Conservation (phyloP, 2,113 vertebrate genomes). For the Dicentrarchus labrax region DNA sequence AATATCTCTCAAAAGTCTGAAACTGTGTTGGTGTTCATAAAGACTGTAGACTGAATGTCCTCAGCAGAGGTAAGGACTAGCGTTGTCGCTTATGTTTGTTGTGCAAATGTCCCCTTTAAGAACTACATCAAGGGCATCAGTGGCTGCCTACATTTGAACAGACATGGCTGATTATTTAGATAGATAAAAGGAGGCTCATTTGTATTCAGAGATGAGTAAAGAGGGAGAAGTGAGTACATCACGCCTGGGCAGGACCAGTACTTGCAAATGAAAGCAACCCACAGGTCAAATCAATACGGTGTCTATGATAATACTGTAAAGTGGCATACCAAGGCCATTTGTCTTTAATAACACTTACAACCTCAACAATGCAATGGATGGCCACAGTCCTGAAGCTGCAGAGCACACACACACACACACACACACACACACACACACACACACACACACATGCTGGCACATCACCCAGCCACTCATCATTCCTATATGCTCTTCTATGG, state of each 20-base stretch:
- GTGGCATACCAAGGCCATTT: constrained; percentile 56
- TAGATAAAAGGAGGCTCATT: constrained; percentile 72
- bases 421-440: not conserved
- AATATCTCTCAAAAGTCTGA: constrained; percentile 19
- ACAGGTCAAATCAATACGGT: constrained; percentile 72
- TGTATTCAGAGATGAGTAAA: constrained; percentile 69
- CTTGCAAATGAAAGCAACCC: constrained; percentile 75
- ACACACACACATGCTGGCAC: not conserved
- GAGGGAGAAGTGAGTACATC: constrained; percentile 58
- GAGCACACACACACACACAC: not conserved
- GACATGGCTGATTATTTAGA: constrained; percentile 64
- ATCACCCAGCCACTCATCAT: not conserved
- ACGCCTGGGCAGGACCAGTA: constrained; percentile 37
- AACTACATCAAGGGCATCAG: constrained; percentile 73
- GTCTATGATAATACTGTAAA: constrained; percentile 68
- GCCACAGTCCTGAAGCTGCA: constrained; percentile 7
- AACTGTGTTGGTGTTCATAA: constrained; percentile 26
- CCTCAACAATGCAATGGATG: constrained; percentile 15
- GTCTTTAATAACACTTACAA: constrained; percentile 50
- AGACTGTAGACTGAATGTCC: constrained; percentile 14
- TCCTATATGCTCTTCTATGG: not conserved
- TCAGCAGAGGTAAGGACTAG: constrained; percentile 17
- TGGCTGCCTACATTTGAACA: constrained; percentile 45
- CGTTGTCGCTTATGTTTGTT: constrained; percentile 51
- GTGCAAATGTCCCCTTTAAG: constrained; percentile 60